Conservation (phyloP, 1,140 invertebrate genomes). For the Nasonia longicornis region DNA sequence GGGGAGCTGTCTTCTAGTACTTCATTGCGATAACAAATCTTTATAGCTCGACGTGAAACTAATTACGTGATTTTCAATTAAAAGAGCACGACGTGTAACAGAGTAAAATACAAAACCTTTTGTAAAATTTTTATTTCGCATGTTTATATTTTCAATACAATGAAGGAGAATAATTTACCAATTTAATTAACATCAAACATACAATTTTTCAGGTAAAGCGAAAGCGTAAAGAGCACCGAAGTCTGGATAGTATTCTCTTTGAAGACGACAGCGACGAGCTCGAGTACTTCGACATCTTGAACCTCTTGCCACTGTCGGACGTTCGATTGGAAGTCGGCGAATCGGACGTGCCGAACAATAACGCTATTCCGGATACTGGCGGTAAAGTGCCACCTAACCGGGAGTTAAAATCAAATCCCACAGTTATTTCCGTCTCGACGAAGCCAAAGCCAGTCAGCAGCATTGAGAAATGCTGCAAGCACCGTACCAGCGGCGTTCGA, state of each 20-base stretch:
- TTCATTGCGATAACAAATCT: no score
- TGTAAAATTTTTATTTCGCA: no score
- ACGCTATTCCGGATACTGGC: conserved; percentile 25
- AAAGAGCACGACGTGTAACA: neutral
- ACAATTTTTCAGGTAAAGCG: conserved; percentile 61
- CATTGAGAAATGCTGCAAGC: neutral
- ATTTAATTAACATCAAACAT: neutral
- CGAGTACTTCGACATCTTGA: conserved; percentile 67
- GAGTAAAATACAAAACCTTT: neutral
- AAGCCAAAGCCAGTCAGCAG: conserved; percentile 7
- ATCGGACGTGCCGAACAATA: conserved; percentile 47
- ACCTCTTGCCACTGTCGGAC: conserved; percentile 65
- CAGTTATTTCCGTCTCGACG: conserved; percentile 31
- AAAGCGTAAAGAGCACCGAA: conserved; percentile 66
- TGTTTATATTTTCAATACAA: neutral
- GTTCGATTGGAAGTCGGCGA: conserved; percentile 61
- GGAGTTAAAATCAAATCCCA: conserved; percentile 21
- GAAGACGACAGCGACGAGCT: conserved; percentile 64
- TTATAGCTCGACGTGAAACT: neutral
- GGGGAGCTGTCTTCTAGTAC: neutral
- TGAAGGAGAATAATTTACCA: neutral
- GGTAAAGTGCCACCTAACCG: neutral
- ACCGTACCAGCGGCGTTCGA: neutral
- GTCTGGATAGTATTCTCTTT: conserved; percentile 65
- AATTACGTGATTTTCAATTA: neutral